phyloP scores from a whole-genome alignment of 1,140 invertebrate species.

The Latrodectus geometricus region DNA sequence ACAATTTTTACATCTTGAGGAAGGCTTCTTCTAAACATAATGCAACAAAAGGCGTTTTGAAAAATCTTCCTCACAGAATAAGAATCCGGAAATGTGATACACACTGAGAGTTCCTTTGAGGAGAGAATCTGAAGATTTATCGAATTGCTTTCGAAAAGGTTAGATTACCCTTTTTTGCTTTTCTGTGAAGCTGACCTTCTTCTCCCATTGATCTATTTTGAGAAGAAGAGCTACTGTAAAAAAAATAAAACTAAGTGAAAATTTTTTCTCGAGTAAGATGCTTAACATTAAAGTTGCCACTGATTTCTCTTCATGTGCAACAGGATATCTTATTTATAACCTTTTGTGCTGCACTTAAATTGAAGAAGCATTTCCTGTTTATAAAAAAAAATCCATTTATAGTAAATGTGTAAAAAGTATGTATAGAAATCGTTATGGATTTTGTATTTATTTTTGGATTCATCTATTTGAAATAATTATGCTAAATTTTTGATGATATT shows the following conservation, averaged over 20 bases:
- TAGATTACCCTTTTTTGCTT: constrained; percentile 56
- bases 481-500: too few species aligned
- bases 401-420: too few species aligned
- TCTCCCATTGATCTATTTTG: constrained; percentile 51
- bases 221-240: not conserved
- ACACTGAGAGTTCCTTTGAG: constrained; percentile 37
- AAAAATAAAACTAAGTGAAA: not conserved
- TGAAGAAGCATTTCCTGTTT: too few species aligned
- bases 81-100: constrained; percentile 54
- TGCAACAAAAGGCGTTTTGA: too few species aligned
- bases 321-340: not conserved
- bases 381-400: too few species aligned
- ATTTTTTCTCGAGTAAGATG: not conserved
- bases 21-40: too few species aligned
- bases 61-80: constrained; percentile 11
- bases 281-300: constrained; percentile 4
- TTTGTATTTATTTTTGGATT: too few species aligned
- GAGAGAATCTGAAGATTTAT: constrained; percentile 49
- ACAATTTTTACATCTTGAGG: too few species aligned
- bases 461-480: too few species aligned
- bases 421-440: too few species aligned
- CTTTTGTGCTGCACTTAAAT: too few species aligned
- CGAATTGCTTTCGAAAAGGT: constrained; percentile 60
- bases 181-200: not conserved
- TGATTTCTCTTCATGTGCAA: not conserved